Evolutionary conservation across 2,113 vertebrate genomes (phyloP).

Genomic region (Megaceryle maxima): DNA sequence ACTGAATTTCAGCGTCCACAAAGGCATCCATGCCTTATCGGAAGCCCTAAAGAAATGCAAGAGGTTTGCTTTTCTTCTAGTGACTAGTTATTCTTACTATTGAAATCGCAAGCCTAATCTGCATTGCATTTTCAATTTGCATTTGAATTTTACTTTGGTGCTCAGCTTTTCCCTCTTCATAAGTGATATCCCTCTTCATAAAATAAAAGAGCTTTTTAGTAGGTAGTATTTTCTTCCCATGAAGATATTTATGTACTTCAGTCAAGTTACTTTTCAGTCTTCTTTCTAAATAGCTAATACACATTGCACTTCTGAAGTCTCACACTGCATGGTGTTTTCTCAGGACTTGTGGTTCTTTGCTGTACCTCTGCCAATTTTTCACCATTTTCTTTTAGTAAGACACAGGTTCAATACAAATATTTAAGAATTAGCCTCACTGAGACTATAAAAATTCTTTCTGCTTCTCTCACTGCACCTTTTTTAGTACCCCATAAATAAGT

Average conservation of each 20-base stretch:
- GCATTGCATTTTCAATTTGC: not conserved
- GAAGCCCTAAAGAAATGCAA: not conserved
- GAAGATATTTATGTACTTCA: not conserved
- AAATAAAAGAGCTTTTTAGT: not conserved
- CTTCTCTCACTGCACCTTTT: not conserved
- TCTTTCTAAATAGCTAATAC: not conserved
- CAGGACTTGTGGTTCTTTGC: not conserved
- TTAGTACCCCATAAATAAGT: not conserved
- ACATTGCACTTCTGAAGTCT: not conserved
- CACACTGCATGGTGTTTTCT: not conserved
- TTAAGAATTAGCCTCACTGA: not conserved
- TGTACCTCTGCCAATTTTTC: not conserved
- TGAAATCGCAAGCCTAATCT: not conserved
- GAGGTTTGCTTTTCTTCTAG: not conserved
- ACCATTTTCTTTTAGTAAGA: not conserved
- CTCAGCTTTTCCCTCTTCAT: not conserved
- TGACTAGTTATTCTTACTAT: not conserved
- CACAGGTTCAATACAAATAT: not conserved
- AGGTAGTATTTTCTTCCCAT: not conserved
- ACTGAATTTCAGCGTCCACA: not conserved
- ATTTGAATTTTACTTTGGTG: not conserved
- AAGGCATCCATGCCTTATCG: not conserved
- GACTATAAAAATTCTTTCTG: not conserved
- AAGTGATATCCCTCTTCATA: not conserved
- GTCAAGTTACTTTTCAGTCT: not conserved